Evolutionary conservation across 2,797 vertebrate genomes (phyloP).

Genomic region (Sebastes diaconus): DNA sequence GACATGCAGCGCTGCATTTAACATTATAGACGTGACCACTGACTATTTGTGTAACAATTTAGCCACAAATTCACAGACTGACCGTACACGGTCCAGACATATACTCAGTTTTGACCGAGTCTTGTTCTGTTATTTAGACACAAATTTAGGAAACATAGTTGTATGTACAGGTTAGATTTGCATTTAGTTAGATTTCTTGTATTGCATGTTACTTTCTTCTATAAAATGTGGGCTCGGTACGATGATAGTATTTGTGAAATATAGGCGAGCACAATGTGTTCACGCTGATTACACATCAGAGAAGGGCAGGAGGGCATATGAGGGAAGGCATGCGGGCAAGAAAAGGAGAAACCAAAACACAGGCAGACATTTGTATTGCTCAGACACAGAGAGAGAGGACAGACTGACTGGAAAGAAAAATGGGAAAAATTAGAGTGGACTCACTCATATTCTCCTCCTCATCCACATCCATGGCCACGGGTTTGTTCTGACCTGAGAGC

Average conservation of each 20-base stretch:
- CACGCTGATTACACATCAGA: slow-evolving; percentile 67
- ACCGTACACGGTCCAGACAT: no score
- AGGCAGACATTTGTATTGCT: slow-evolving; percentile 23
- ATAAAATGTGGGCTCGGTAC: background rate
- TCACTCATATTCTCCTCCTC: slow-evolving; percentile 99
- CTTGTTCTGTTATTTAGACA: background rate
- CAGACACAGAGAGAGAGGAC: slow-evolving; percentile 18
- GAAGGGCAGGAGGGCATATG: slow-evolving; percentile 15
- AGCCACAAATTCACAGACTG: no score
- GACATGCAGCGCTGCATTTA: no score
- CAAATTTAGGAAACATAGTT: background rate
- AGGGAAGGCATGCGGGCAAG: slow-evolving; percentile 40
- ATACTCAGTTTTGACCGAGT: no score
- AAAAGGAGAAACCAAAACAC: slow-evolving; percentile 24
- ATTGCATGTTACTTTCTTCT: background rate
- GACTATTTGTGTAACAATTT: no score
- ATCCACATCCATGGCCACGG: slow-evolving; percentile 90
- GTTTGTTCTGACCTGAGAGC: slow-evolving; percentile 83
- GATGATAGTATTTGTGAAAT: background rate
- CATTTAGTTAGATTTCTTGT: background rate
- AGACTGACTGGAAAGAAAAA: background rate
- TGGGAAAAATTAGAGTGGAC: slow-evolving; percentile 57
- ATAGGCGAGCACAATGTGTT: background rate
- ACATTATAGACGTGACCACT: no score
- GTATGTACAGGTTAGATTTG: background rate